These are phyloP conservation scores for Tragelaphus scriptus DNA, from an alignment of 2,113 vertebrate genomes.

Conservation along the genomic window DNA sequence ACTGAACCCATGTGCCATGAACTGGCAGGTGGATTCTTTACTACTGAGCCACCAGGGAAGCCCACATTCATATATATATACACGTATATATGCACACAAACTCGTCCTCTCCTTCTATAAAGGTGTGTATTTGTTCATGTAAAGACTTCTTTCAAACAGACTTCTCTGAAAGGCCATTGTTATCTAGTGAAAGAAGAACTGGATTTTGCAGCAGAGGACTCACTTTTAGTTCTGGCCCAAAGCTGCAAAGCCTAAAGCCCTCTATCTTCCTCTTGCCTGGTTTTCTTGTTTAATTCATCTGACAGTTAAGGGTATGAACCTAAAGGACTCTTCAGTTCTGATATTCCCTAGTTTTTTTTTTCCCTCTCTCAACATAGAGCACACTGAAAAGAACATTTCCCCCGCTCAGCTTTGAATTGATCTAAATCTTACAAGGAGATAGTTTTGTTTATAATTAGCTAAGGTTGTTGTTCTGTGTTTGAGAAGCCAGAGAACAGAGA, in stretches of 20 bases:
- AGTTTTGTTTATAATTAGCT: not conserved
- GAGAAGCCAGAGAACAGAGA: not conserved
- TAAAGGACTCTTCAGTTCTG: not conserved
- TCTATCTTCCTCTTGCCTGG: not conserved
- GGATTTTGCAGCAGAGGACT: not conserved
- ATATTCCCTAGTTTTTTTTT: not conserved
- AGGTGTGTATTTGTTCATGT: not conserved
- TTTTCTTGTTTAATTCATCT: not conserved
- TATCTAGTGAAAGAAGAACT: not conserved
- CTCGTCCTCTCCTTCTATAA: not conserved
- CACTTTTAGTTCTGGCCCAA: not conserved
- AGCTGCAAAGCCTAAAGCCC: fast-evolving
- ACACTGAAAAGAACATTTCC: not conserved
- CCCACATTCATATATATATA: not conserved
- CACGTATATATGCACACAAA: fast-evolving
- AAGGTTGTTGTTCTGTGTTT: not conserved
- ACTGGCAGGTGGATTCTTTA: not conserved
- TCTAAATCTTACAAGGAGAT: not conserved
- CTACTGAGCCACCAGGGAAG: not conserved
- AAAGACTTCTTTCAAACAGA: not conserved
- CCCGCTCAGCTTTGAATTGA: not conserved
- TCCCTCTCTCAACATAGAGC: not conserved
- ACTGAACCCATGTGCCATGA: not conserved
- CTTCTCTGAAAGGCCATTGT: not conserved
- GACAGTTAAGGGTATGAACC: not conserved